Base-by-base conservation (phyloP, 2,797 vertebrate genomes). In the Natrix natrix region DNA sequence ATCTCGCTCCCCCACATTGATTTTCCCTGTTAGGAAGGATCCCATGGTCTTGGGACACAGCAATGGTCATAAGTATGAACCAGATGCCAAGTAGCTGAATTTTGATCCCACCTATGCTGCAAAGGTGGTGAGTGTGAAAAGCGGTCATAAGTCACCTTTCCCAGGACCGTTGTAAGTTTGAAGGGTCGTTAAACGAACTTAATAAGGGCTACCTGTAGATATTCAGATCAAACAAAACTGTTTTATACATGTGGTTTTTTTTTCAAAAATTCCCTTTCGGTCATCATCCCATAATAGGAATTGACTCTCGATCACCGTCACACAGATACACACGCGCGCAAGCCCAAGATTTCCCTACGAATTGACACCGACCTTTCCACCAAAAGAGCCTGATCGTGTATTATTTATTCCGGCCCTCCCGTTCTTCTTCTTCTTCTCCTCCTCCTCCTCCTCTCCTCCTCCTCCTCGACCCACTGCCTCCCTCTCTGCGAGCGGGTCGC, bases 401-500 rank as follows among this genome's bases (percentile, higher is more conserved):
- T 37, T 54, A 32, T 13, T 59, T 8, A 13, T 6, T 4, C 43
- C 6, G 10, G 7, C 4, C 54, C 60, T 86, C 16, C 32, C 1
- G 66, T 32, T 3, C n/a, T 37, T 12, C 28, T 32, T 24, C 12
- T 7, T 16, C 59, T 63, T 26, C 59, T 17, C 14, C 22, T 26
- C 32, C 4, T 11, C 24, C 24, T 4, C n/a, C n/a, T 26, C 32
- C 4, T 11, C 24, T 37, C 32, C 32, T 37, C 32, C n/a, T 26
- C 32, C 4, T 11, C 24, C 26, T 5, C n/a, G 56, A 24, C 26
- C 66, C 69, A n/a, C 20, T 2, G 14, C 26, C 7, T 8, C 43
- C 90, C 4, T 1, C 3, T 0, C 2, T n/a, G 24, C 22, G 26
- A 48, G 37, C 24, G 78, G 0, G 16, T 1, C 52, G 1, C 6